Evolutionary conservation across 1,140 invertebrate species (phyloP), one percentile per base, ranked within the genome.

Genomic region (Drosophila watanabei): DNA sequence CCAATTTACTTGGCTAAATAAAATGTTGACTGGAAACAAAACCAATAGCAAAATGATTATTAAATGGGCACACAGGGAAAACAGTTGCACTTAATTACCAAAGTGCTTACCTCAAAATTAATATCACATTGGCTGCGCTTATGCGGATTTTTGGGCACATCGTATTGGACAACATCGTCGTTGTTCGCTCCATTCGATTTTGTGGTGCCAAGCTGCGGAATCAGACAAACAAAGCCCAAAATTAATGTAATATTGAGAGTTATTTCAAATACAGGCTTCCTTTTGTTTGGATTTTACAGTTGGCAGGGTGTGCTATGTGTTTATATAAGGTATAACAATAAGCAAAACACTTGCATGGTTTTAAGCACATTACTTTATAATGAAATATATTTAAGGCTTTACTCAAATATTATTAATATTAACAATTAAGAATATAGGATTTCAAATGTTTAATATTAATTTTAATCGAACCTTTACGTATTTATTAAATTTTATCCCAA

Each of bases 81-180:
- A 76, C 60, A 59, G 43, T 60, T 28, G 33, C 35, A 28, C 28
- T 60, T 60, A 75, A 68, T 82, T 86, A 54, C 78, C 85, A 68
- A 65, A 72, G 60, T 79, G 82, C 76, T 56, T 70, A 78, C 82
- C 91, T 92, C 90, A 78, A 88, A 92, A 92, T 88, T 91, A 63
- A 92, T 84, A 92, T 92, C 79, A 80, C 85, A 85, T 84, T 90
- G 79, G 65, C 79, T 90, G 76, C 81, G 86, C 35, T 79, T 85
- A 63, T 80, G 75, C 60, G 76, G 68, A 72, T 92, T 92, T 68
- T 82, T 82, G 64, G 86, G 86, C 57, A 90, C 79, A 87, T 92
- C 91, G 43, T 92, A 92, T 48, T 92, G 80, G 41, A 90, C 79
- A 16, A 68, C 43, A 62, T 92, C 89, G 37, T 82, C 70, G 61